These are phyloP conservation scores for Papilio polytes DNA, from an alignment of 1,140 invertebrate genomes.

Conservation along the genomic window DNA sequence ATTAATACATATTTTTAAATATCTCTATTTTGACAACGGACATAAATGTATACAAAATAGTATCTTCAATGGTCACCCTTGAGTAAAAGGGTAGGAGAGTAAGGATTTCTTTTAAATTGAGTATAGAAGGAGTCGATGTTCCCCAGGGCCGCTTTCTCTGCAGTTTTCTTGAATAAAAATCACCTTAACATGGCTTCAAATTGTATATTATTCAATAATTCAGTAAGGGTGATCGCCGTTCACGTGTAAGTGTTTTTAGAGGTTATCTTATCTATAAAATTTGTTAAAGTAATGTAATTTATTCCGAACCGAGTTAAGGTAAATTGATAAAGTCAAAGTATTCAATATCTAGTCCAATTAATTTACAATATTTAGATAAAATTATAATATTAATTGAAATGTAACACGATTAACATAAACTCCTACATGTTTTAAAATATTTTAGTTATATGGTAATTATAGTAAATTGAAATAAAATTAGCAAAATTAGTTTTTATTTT, in stretches of 20 bases:
- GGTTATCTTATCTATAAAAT: constrained; percentile 14
- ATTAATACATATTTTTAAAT: background rate
- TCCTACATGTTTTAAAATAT: constrained; percentile 8
- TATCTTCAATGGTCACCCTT: background rate
- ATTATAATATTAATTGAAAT: constrained; percentile 34
- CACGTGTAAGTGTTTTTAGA: background rate
- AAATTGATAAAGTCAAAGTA: constrained; percentile 21
- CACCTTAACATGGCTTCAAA: background rate
- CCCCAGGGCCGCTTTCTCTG: background rate
- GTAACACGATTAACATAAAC: background rate
- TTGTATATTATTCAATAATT: background rate
- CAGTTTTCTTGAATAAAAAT: background rate
- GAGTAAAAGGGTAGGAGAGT: background rate
- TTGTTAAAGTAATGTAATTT: background rate
- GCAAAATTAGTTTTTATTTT: background rate
- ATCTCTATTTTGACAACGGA: background rate
- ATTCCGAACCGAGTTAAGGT: constrained; percentile 35
- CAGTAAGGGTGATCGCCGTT: background rate
- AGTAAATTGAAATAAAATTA: background rate
- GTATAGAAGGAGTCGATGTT: background rate
- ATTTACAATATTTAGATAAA: constrained; percentile 24
- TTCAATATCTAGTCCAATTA: constrained; percentile 18
- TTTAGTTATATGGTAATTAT: background rate
- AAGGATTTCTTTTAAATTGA: background rate
- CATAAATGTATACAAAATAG: background rate